Evolutionary conservation across 2,888 invertebrate species (phyloP).

Genomic region (Globia sparganii): DNA sequence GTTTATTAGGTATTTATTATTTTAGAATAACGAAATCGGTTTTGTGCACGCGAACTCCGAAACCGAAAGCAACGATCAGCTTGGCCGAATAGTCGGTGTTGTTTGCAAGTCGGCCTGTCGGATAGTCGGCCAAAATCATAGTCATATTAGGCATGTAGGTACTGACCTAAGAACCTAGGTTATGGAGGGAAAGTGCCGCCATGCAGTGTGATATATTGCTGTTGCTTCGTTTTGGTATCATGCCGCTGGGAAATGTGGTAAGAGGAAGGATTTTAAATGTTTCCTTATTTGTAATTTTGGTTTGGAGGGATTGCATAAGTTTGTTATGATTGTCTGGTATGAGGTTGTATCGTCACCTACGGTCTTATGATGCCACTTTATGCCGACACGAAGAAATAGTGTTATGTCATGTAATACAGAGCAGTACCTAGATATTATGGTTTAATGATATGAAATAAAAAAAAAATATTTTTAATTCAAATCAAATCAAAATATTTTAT

Average conservation of each 20-base stretch:
- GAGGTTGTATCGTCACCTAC: neutral
- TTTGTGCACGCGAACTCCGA: neutral
- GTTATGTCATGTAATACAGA: no score
- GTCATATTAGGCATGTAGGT: neutral
- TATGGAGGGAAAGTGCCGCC: slow-evolving; percentile 34
- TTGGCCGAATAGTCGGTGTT: neutral
- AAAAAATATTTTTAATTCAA: no score
- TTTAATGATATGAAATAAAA: no score
- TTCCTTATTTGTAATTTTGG: slow-evolving; percentile 12
- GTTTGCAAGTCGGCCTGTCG: neutral
- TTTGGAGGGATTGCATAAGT: slow-evolving; percentile 1
- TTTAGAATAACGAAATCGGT: neutral
- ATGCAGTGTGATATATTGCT: slow-evolving; percentile 19
- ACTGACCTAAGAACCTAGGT: neutral
- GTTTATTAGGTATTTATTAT: neutral
- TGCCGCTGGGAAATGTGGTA: neutral
- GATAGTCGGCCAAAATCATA: neutral
- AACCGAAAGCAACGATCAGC: neutral
- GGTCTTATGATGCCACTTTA: no score
- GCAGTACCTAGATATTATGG: no score
- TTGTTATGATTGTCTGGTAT: neutral
- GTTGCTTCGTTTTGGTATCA: neutral
- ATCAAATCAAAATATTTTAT: no score
- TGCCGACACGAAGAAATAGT: no score
- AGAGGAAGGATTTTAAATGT: neutral